A percentile compares a stretch with the other conserved stretches of the same genome.
Conservation (phyloP, 2,888 invertebrate species). For the Itoplectis maculator region DNA sequence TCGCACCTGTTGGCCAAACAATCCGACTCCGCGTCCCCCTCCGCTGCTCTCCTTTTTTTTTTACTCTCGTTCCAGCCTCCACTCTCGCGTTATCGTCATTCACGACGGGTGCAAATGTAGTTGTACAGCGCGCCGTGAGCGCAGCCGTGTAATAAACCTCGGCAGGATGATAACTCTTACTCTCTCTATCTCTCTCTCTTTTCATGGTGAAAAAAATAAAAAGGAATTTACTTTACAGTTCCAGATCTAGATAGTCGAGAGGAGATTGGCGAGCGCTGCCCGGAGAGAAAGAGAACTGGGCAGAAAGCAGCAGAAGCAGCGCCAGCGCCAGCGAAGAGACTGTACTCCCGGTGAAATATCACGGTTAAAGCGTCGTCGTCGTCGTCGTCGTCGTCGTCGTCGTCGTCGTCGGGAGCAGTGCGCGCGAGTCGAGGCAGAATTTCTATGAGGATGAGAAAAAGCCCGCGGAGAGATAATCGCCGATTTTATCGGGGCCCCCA, state of each 20-base stretch:
- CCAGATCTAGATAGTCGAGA: constrained; percentile 63
- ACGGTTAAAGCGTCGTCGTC: constrained; percentile 47
- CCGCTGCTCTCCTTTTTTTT: constrained; percentile 32
- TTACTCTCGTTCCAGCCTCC: constrained; percentile 19
- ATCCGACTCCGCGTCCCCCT: constrained; percentile 40
- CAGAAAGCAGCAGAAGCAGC: too few species aligned
- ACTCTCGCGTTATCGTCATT: constrained; percentile 52
- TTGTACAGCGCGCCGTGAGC: not conserved
- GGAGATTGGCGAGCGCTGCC: constrained; percentile 63
- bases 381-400: not conserved
- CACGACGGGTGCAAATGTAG: constrained; percentile 38
- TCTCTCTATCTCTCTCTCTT: constrained; percentile 52
- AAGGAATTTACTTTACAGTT: constrained; percentile 56
- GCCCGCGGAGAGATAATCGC: constrained; percentile 65
- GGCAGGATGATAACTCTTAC: constrained; percentile 59
- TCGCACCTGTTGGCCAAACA: constrained; percentile 68
- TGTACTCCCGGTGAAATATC: constrained; percentile 64
- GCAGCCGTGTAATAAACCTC: constrained; percentile 39
- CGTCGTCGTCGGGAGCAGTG: too few species aligned
- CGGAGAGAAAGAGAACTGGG: constrained; percentile 40
- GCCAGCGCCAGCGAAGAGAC: constrained; percentile 54
- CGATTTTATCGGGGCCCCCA: constrained; percentile 68
- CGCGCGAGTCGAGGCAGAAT: constrained; percentile 45
- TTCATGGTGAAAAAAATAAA: constrained; percentile 26
- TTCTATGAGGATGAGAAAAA: constrained; percentile 68